Base-by-base conservation (phyloP, 2,113 vertebrate species). In the Oreochromis spilurus region DNA sequence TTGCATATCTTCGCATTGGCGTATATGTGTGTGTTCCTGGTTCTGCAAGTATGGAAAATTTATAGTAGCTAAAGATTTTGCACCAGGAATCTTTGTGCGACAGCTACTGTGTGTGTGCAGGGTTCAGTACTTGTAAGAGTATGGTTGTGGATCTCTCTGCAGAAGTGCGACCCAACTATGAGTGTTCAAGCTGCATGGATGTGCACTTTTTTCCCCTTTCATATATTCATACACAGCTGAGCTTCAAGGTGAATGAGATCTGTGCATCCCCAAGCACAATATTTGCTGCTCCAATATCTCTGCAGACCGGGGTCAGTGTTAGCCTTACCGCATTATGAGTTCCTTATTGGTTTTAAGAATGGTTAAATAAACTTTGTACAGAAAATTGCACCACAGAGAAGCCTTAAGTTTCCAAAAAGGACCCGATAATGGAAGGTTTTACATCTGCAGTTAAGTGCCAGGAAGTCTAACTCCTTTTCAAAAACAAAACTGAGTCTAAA, bases 381-480 rank as follows among this genome's bases (percentile, higher is more conserved):
- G 79, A 91, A n/a, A 88, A 91, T 26, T 55, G 85, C 86, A 84
- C 53, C 57, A 29, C 87, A 84, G 36, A 92, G 81, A 89, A 79
- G 54, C 34, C 13, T 50, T 79, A 31, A 89, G 87, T 91, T 85
- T 92, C 55, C 77, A 92, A 86, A 89, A 57, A 92, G 72, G 72
- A 43, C 14, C 83, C 81, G 75, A 91, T 62, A 83, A 84, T 40
- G 34, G 53, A 85, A 17, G 60, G n/a, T 91, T 95, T 90, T 89
- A 83, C 89, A 91, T 89, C 54, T 90, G 52, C 70, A 43, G 29
- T 8, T 31, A 78, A 84, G 81, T 53, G 91, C 92, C 93, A 94
- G 84, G 82, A 93, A 89, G 84, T 88, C 88, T 87, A 91, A 92
- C 88, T 86, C 75, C 65, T 91, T 88, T 93, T 91, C 84, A 93